Percentiles rank a stretch among this genome's conserved stretches.
phyloP scores from a whole-genome alignment of 2,797 vertebrate genomes.

The Ambastaia sidthimunki region DNA sequence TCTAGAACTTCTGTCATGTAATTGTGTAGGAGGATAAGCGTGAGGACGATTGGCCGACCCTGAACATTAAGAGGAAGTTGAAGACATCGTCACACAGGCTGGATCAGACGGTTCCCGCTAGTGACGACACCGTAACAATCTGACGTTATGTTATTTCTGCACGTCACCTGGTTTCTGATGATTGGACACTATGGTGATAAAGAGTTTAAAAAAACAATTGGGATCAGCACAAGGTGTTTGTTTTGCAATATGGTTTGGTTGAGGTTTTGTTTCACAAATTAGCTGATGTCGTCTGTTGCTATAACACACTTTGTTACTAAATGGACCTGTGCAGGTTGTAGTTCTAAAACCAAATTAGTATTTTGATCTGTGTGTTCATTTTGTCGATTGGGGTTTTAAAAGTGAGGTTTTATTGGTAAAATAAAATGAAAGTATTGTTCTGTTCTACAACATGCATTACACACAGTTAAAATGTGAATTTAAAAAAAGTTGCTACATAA shows the following conservation, averaged over 20 bases:
- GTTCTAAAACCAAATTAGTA: too few relatives aligned
- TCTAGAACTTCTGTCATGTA: conserved; percentile 41
- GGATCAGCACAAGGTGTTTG: background rate
- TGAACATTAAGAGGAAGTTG: conserved; percentile 61
- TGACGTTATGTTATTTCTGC: background rate
- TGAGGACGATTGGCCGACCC: conserved; percentile 51
- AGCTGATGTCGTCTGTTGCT: background rate
- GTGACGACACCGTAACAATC: conserved; percentile 57
- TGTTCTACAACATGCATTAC: too few relatives aligned
- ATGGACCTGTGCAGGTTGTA: too few relatives aligned
- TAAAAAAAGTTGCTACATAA: too few relatives aligned
- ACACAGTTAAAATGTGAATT: too few relatives aligned
- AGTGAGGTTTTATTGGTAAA: too few relatives aligned
- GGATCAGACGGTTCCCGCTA: conserved; percentile 57
- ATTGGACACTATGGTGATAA: background rate
- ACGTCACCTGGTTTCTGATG: conserved; percentile 33
- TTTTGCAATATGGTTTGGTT: background rate
- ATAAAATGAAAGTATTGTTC: too few relatives aligned
- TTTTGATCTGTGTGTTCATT: too few relatives aligned
- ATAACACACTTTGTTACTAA: background rate
- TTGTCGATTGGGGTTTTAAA: too few relatives aligned
- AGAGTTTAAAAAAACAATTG: background rate
- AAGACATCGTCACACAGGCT: conserved; percentile 50
- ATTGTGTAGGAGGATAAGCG: conserved; percentile 31
- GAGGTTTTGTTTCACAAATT: conserved; percentile 25